These are phyloP conservation scores for Scomber japonicus DNA, from an alignment of 2,113 vertebrate species.

Conservation along the genomic window DNA sequence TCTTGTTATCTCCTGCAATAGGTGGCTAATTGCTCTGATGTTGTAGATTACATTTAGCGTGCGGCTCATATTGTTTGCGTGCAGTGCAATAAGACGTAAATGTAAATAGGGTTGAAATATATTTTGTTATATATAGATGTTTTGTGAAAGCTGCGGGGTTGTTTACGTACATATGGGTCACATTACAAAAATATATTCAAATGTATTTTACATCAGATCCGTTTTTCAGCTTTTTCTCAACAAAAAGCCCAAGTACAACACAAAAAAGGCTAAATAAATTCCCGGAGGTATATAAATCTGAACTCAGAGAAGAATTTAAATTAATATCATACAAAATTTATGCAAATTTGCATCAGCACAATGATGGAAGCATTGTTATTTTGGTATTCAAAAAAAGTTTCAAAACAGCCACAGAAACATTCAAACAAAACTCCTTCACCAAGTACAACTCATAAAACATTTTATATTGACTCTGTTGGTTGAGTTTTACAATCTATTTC, in stretches of 20 bases:
- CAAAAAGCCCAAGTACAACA: neutral
- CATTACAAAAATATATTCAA: neutral
- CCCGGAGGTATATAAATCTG: neutral
- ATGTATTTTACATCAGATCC: neutral
- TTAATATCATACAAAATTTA: too few species aligned
- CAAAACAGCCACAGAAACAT: too few species aligned
- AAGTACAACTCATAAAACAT: too few species aligned
- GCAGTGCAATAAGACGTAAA: conserved; percentile 30
- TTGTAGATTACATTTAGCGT: conserved; percentile 59
- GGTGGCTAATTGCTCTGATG: conserved; percentile 76
- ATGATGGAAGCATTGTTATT: too few species aligned
- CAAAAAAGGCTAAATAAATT: neutral
- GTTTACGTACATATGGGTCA: neutral
- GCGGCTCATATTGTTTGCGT: conserved; percentile 47
- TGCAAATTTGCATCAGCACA: too few species aligned
- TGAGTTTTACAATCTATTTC: too few species aligned
- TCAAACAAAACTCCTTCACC: too few species aligned
- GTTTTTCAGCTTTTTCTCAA: too few species aligned
- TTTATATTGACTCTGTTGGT: too few species aligned
- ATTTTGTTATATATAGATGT: too few species aligned
- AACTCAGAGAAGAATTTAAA: neutral
- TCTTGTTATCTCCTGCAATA: conserved; percentile 60
- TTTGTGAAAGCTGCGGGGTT: too few species aligned
- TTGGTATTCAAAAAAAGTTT: too few species aligned
- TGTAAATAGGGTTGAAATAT: conserved; percentile 23